A percentile compares a stretch with the other conserved stretches of the same genome.
phyloP scores from a whole-genome alignment of 2,888 invertebrate species.

The Calameuta filiformis region DNA sequence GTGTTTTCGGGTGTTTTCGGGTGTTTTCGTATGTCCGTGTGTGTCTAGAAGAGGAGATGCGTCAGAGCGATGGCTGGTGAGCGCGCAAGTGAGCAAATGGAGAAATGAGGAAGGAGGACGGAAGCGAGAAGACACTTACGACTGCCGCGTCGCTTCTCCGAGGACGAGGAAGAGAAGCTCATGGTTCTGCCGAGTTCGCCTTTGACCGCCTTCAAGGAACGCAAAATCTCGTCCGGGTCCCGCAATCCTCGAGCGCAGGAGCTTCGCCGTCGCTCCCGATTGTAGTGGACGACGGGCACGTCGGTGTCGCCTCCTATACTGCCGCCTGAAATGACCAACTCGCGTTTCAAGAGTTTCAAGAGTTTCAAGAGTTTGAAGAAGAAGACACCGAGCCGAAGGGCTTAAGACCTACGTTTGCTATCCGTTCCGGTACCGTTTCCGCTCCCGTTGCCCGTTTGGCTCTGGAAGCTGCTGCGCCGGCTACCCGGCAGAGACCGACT shows the following conservation, averaged over 20 bases:
- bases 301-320: conserved; percentile 68
- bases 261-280: conserved; percentile 80
- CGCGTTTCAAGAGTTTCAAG: no score
- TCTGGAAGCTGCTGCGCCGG: conserved; percentile 84
- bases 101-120: conserved; percentile 16
- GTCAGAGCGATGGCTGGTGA: conserved; percentile 43
- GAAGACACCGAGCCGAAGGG: no score
- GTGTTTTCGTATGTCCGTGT: neutral
- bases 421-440: conserved; percentile 48
- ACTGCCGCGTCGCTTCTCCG: conserved; percentile 71
- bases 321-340: conserved; percentile 44
- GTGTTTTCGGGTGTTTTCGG: neutral
- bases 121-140: conserved; percentile 71
- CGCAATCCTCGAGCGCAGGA: conserved; percentile 79
- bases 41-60: conserved; percentile 33
- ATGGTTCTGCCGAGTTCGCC: conserved; percentile 86
- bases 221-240: conserved; percentile 87
- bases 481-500: conserved; percentile 88
- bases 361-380: no score
- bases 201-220: conserved; percentile 76
- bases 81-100: conserved; percentile 2
- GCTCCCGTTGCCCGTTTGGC: conserved; percentile 35
- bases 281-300: conserved; percentile 67
- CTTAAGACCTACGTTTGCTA: conserved; percentile 56
- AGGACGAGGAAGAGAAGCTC: conserved; percentile 72